Conservation (phyloP, 2,888 invertebrate species). For the Andrena camellia region DNA sequence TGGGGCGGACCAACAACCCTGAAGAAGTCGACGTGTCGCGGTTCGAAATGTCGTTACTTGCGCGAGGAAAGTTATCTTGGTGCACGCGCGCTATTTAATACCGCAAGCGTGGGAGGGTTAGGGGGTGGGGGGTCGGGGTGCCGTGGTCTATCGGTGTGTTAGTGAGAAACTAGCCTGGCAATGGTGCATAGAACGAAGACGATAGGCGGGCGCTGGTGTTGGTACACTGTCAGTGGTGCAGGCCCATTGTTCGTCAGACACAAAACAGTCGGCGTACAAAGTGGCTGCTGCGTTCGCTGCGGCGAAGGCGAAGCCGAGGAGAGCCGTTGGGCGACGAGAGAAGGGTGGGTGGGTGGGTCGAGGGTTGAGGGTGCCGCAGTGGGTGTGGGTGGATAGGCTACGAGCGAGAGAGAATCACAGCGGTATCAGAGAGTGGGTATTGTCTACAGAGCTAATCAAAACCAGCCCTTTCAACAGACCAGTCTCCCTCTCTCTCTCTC, state of each 20-base stretch:
- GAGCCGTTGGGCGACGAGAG: constrained; percentile 55
- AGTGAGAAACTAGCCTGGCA: constrained; percentile 59
- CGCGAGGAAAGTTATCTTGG: constrained; percentile 55
- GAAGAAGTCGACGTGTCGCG: neutral
- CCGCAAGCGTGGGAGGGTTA: constrained; percentile 39
- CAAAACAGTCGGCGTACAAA: constrained; percentile 84
- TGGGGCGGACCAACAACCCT: constrained; percentile 12
- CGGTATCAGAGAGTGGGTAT: constrained; percentile 83
- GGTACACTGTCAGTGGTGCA: constrained; percentile 78
- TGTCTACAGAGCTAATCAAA: constrained; percentile 85
- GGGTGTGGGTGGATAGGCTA: constrained; percentile 48
- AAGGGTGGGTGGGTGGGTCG: constrained; percentile 33
- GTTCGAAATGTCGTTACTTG: constrained; percentile 33
- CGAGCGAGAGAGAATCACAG: constrained; percentile 75
- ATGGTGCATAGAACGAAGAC: constrained; percentile 60
- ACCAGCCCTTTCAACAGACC: constrained; percentile 84
- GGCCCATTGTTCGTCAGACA: constrained; percentile 83
- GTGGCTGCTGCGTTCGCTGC: constrained; percentile 81
- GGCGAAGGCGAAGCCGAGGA: constrained; percentile 72
- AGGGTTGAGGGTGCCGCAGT: constrained; percentile 34
- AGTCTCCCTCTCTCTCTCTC: constrained; percentile 72
- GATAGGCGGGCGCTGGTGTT: constrained; percentile 56
- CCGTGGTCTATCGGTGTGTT: constrained; percentile 37
- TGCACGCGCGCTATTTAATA: constrained; percentile 57
- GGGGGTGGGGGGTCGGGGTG: neutral